Conservation (phyloP, 2,113 vertebrate species). For the Passerina amoena region DNA sequence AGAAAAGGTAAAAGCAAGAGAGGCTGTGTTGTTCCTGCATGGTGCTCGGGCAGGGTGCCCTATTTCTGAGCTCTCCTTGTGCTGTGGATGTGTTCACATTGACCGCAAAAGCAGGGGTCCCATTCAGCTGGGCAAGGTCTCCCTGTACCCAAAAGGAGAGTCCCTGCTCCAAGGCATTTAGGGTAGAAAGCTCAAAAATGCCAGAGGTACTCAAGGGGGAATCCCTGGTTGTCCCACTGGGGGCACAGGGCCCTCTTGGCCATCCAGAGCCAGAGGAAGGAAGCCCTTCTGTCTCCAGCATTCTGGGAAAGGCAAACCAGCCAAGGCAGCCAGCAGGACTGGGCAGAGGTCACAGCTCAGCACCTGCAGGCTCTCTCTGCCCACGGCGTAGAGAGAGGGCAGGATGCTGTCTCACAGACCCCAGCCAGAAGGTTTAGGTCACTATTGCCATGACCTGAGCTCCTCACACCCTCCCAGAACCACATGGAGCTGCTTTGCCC, state of each 20-base stretch:
- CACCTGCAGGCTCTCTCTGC: not conserved
- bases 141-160: accelerated
- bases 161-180: not conserved
- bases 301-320: not conserved
- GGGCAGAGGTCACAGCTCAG: not conserved
- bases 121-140: not conserved
- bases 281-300: not conserved
- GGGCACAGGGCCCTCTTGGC: not conserved
- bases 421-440: not conserved
- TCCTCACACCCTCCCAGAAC: accelerated
- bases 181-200: not conserved
- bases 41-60: not conserved
- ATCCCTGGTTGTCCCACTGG: accelerated
- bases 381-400: not conserved
- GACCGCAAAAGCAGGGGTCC: not conserved
- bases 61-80: not conserved
- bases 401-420: not conserved
- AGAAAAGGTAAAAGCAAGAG: not conserved
- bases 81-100: not conserved
- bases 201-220: accelerated
- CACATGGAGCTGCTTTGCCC: accelerated
- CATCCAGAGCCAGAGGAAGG: not conserved
- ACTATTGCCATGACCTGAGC: not conserved
- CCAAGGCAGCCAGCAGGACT: not conserved
- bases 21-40: not conserved